Evolutionary conservation across 2,888 invertebrate genomes (phyloP), one percentile per base, ranked within the genome.

Genomic region (Lithodes maja): DNA sequence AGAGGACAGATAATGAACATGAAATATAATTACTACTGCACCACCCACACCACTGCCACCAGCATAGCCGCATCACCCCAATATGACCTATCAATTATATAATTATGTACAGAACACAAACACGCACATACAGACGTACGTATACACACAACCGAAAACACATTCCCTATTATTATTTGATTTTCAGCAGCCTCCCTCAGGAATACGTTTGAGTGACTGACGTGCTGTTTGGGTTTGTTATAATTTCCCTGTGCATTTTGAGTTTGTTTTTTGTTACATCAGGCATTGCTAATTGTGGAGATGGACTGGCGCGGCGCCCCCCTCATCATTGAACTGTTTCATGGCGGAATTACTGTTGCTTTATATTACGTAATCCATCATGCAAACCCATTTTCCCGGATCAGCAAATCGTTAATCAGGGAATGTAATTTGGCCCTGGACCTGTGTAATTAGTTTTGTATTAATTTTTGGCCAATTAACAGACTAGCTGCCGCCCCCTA

Each of bases 361-460:
- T 71, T 71, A 71, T 71, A n/a, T 71, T 71, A 17, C 71, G 71
- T 71, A 71, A 71, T 71, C 71, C 71, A 71, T 71, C 71, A 71
- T 71, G 71, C 71, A 71, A 71, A 71, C 17, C 3, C 71, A n/a
- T 71, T 71, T 71, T 17, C n/a, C 71, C 12, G 71, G 71, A 71
- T 71, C 71, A 71, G 71, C 17, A 71, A 71, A 71, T 71, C 71
- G 71, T 71, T 71, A 71, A 71, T 71, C 17, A 71, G 71, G 71
- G 71, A 71, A 71, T 71, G 71, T 71, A 12, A 71, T 71, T 71
- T 71, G 71, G 71, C 17, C 71, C 71, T n/a, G 15, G 71, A 71
- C 71, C 71, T 71, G 71, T 12, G 15, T 71, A 71, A 71, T 71
- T 71, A 71, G 71, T 71, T 71, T n/a, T 71, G 12, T 71, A 71